Evolutionary conservation across 2,888 invertebrate species (phyloP), one percentile per base, ranked within the genome.

Genomic region (Anthrax anthrax): DNA sequence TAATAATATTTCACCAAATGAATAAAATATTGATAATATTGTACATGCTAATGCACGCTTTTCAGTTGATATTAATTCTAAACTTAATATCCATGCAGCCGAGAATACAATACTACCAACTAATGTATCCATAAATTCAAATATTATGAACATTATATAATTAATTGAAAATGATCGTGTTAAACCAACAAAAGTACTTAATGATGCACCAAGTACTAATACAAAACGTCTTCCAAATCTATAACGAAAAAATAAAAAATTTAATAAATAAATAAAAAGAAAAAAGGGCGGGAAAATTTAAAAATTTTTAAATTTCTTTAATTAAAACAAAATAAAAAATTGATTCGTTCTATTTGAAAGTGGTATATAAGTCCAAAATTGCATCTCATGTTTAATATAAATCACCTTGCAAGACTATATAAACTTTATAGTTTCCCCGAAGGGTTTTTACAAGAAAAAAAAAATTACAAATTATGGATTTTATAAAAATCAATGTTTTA

Each of bases 11-110:
- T 82, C 80, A 1, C 87, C 86, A 32, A 80, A 56, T 0, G 84
- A 78, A 57, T 83, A 78, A 49, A 82, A 81, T 14, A 81, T 73
- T 43, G 81, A 78, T 10, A 83, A 73, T 41, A 85, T 67, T 43
- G 82, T 73, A 50, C 85, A 81, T 5, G 80, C 81, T 37, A 85
- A 63, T 18, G 84, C 81, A 36, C 88, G 72, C 43, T 78, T 76
- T 50, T 76, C 75, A 12, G 82, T 82, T 1, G 84, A 84, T 23
- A 86, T 80, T 65, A 86, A 72, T 63, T 89, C 88, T 53, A 87
- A 68, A 77, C 84, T 84, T 3, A 68, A 55, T 55, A 87, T 79
- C 60, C 83, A 84, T 48, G 79, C 79, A 2, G 81, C 78, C 5
- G 80, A 78, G 58, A 77, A 86, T 13, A 81, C 75, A 0, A 83